Evolutionary conservation across 2,113 vertebrate genomes (phyloP), one percentile per base, ranked within the genome.

Genomic region (Oncorhynchus kisutch): DNA sequence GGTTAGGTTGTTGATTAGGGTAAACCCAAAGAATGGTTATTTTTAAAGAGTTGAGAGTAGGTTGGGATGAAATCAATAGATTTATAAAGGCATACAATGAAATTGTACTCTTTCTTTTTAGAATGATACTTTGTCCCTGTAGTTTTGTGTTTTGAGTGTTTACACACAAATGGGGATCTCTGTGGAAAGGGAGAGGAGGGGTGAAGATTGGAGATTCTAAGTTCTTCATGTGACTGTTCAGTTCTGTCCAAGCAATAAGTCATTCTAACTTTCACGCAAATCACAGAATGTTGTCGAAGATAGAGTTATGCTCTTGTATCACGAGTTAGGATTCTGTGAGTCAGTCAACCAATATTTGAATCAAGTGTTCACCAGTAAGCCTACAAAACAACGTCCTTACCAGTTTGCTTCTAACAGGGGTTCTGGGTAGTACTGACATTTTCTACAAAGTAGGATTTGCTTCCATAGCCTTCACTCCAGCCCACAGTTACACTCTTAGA

Each of bases 1-100:
- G 31, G 67, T 60, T 24, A 72, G 88, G 87, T 83, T 84, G 88
- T 87, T 86, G 88, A 91, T 84, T 87, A 86, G 87, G 81, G 90
- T 86, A 85, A 92, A 92, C 89, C 92, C 92, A 94, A 94, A 94
- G 91, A 93, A 76, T 88, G 89, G 88, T 88, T 92, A 2, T 93
- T 88, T 85, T 65, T 84, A 77, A 48, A 84, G 73, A 88, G 78
- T 80, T 73, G 34, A 1, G 81, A 73, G 76, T 74, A 88, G 76
- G 87, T 92, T 90, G 85, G 87, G 84, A 90, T 73, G 68, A 88
- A 90, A 85, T 77, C 18, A 76, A 87, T 92, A 93, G 94, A 92
- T 94, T 93, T 94, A 80, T 93, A 93, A 86, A 86, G 69, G 57
- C 82, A 82, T 86, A 89, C 78, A 90, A 89, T 78, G 82, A 87